These are phyloP conservation scores for Agrotis clavis DNA, from an alignment of 2,888 invertebrate species.

Conservation along the genomic window DNA sequence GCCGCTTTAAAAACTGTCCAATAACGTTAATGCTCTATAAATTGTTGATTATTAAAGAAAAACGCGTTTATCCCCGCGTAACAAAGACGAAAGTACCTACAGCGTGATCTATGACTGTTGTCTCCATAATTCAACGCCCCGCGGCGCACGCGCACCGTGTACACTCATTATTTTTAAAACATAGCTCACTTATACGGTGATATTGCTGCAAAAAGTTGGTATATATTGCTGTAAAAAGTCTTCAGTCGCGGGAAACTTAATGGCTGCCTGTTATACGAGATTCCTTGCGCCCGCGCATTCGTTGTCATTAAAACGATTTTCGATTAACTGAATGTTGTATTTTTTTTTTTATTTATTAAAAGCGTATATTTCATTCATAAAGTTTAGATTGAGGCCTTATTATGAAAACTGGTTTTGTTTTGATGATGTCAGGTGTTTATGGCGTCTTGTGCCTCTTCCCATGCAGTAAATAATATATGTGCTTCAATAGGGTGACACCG, in stretches of 20 bases:
- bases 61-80: slow-evolving; percentile 66
- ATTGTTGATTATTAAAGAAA: slow-evolving; percentile 70
- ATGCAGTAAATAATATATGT: too few species aligned
- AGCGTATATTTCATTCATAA: slow-evolving; percentile 63
- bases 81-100: slow-evolving; percentile 72
- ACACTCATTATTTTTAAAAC: slow-evolving; percentile 82
- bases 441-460: too few species aligned
- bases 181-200: slow-evolving; percentile 78
- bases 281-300: slow-evolving; percentile 48
- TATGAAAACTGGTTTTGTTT: slow-evolving; percentile 41
- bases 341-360: slow-evolving; percentile 38
- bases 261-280: slow-evolving; percentile 67
- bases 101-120: slow-evolving; percentile 78
- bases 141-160: slow-evolving; percentile 73
- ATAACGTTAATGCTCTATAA: slow-evolving; percentile 62
- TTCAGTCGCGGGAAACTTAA: slow-evolving; percentile 70
- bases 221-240: slow-evolving; percentile 65
- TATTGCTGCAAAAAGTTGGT: slow-evolving; percentile 80
- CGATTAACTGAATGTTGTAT: slow-evolving; percentile 57
- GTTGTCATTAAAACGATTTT: slow-evolving; percentile 60
- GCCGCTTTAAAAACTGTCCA: slow-evolving; percentile 49
- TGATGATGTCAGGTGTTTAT: slow-evolving; percentile 29
- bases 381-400: slow-evolving; percentile 40
- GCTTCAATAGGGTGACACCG: too few species aligned
- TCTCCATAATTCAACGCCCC: slow-evolving; percentile 77